Evolutionary conservation across 2,113 vertebrate species (phyloP).

Genomic region (Bucco capensis): DNA sequence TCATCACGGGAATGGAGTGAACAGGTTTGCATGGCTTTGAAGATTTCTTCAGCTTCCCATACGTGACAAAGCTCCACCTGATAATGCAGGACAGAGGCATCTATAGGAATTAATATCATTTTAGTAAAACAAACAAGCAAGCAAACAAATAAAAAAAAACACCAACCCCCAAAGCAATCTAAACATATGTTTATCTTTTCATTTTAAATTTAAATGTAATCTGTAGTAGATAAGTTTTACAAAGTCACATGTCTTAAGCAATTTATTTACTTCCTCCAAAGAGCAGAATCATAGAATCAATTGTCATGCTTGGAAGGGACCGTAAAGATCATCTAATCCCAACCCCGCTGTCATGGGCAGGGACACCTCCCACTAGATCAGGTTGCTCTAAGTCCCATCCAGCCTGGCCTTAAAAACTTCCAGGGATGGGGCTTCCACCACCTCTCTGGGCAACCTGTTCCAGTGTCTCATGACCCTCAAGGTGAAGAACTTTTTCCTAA

Average conservation of each 20-base stretch:
- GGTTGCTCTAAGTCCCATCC: too few relatives aligned
- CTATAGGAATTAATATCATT: not conserved
- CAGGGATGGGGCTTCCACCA: too few relatives aligned
- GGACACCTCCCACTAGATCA: too few relatives aligned
- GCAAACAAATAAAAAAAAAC: not conserved
- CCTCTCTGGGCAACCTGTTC: too few relatives aligned
- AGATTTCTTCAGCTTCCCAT: not conserved
- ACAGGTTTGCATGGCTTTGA: accelerated
- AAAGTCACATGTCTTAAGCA: not conserved
- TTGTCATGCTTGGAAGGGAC: too few relatives aligned
- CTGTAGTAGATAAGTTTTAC: not conserved
- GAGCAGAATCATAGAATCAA: too few relatives aligned
- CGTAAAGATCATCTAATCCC: too few relatives aligned
- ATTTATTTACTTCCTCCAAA: not conserved
- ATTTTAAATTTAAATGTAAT: not conserved
- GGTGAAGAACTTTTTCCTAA: too few relatives aligned
- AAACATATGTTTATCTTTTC: accelerated
- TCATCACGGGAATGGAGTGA: not conserved
- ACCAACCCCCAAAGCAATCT: too few relatives aligned
- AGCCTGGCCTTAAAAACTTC: too few relatives aligned
- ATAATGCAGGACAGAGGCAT: not conserved
- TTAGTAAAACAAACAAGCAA: not conserved
- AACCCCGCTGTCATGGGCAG: too few relatives aligned
- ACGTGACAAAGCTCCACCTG: not conserved
- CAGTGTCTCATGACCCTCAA: too few relatives aligned